Evolutionary conservation across 2,888 invertebrate species (phyloP).

Genomic region (Lasioglossum figueresi): DNA sequence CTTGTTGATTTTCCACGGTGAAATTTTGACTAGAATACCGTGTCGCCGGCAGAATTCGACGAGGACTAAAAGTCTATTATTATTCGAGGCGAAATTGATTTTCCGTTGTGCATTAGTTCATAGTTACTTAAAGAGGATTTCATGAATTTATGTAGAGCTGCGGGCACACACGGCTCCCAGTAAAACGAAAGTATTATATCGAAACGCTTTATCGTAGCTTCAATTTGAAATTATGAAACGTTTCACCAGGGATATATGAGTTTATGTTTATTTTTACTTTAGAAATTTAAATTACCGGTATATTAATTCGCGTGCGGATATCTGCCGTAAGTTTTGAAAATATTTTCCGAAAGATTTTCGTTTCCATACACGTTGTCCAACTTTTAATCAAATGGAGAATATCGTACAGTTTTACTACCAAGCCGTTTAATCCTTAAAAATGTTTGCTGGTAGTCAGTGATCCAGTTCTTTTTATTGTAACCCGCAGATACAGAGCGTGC

Average conservation of each 20-base stretch:
- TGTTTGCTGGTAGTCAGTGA: not conserved
- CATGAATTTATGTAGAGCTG: not conserved
- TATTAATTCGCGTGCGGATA: not conserved
- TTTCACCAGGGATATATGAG: not conserved
- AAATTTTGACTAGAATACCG: not conserved
- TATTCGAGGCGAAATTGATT: not conserved
- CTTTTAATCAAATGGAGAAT: not conserved
- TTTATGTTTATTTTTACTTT: not conserved
- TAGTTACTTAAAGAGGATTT: not conserved
- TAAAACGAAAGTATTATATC: not conserved
- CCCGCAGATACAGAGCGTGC: not conserved
- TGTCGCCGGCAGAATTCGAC: not conserved
- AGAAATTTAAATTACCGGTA: not conserved
- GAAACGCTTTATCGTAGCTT: not conserved
- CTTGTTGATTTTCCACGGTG: constrained; percentile 6
- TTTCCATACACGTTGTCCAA: not conserved
- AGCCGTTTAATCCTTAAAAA: not conserved
- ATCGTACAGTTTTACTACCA: not conserved
- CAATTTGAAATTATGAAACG: not conserved
- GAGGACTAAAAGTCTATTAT: not conserved
- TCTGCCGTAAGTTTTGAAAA: not conserved
- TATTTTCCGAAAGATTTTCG: not conserved
- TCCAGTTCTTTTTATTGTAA: not conserved
- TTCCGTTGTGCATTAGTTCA: not conserved
- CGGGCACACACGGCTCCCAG: not conserved